A percentile compares a stretch with the other conserved stretches of the same genome.
These are phyloP conservation scores for Clupea harengus DNA, from an alignment of 2,113 vertebrate species.

Conservation along the genomic window DNA sequence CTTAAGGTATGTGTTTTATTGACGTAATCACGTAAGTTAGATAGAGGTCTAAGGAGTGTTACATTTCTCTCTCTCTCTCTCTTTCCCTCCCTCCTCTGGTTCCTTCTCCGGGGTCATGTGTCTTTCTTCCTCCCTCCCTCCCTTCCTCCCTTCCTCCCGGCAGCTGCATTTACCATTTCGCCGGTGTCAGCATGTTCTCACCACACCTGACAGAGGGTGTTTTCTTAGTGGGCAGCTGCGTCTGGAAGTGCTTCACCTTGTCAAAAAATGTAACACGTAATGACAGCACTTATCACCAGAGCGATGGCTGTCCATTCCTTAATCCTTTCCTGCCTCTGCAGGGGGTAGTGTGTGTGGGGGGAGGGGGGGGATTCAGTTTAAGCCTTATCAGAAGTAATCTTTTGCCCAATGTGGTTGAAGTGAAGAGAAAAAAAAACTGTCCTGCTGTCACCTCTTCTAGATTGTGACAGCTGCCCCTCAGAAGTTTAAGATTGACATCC, in stretches of 20 bases:
- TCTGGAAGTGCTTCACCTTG: slow-evolving; percentile 22
- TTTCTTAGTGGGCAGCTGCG: slow-evolving; percentile 23
- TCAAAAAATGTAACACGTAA: slow-evolving; percentile 15
- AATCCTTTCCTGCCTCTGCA: background rate
- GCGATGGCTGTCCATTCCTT: background rate
- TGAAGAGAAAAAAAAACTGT: background rate
- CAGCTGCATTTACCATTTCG: slow-evolving; percentile 3
- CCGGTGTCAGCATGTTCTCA: slow-evolving; percentile 38
- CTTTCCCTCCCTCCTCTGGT: background rate
- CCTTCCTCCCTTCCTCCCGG: background rate
- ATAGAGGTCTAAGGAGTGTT: too few relatives aligned
- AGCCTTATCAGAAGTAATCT: background rate
- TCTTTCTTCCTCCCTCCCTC: background rate
- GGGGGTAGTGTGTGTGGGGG: background rate
- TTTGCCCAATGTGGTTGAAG: background rate
- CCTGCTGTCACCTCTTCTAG: slow-evolving; percentile 59
- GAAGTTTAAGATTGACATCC: slow-evolving; percentile 85
- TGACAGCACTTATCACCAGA: slow-evolving; percentile 24
- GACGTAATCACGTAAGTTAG: too few relatives aligned
- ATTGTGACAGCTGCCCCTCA: slow-evolving; percentile 85
- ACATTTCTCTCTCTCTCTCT: background rate
- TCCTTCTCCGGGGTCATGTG: background rate
- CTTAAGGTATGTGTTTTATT: too few relatives aligned
- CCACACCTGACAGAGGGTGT: slow-evolving; percentile 26
- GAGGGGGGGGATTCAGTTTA: background rate